Percentiles rank a stretch among this genome's conserved stretches.
phyloP scores from a whole-genome alignment of 2,113 vertebrate genomes.

The Tor tambroides region DNA sequence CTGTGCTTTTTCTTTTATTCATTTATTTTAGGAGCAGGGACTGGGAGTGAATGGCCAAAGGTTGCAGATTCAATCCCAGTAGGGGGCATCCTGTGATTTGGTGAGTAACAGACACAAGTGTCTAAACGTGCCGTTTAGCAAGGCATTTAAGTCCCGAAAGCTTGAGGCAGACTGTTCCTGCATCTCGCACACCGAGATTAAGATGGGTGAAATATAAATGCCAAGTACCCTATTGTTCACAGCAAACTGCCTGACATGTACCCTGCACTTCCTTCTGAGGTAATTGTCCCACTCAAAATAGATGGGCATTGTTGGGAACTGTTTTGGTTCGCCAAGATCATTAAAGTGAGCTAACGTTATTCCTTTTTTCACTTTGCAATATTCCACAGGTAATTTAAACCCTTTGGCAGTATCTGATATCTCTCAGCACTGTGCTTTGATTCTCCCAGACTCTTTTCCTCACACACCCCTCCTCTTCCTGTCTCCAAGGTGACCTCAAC shows the following conservation, averaged over 20 bases:
- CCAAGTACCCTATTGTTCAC: constrained; percentile 21
- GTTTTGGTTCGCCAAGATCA: background rate
- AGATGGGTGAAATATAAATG: constrained; percentile 7
- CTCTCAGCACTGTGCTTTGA: constrained; percentile 2
- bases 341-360: background rate
- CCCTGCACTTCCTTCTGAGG: background rate
- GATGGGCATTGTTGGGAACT: background rate
- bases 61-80: constrained; percentile 5
- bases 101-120: background rate
- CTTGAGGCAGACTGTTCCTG: constrained; percentile 2
- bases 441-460: background rate
- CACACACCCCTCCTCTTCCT: constrained; percentile 9
- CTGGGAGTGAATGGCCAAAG: background rate
- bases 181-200: constrained; percentile 2
- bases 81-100: constrained; percentile 8
- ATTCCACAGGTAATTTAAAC: background rate
- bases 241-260: background rate
- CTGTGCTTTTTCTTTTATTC: background rate
- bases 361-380: background rate
- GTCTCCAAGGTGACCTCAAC: constrained; percentile 49
- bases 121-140: constrained; percentile 18
- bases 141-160: too few species aligned
- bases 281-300: background rate
- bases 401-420: background rate
- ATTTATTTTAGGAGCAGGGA: background rate